Evolutionary conservation across 2,113 vertebrate species (phyloP).

Genomic region (Scytalopus superciliaris): DNA sequence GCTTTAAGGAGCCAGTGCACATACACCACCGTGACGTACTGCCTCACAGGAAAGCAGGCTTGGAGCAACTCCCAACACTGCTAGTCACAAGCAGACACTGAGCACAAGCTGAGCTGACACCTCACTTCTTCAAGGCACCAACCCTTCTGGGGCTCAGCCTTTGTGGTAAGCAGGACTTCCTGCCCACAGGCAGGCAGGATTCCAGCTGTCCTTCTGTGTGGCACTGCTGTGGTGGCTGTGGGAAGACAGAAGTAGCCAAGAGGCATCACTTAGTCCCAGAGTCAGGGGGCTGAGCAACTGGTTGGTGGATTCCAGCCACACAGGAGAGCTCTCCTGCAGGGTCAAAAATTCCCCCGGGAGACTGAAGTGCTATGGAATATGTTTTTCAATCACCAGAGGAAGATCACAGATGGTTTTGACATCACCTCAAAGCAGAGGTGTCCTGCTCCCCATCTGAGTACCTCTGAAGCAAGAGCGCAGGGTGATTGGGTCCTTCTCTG

Average conservation of each 20-base stretch:
- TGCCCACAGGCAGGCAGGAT: background rate
- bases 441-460: background rate
- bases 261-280: background rate
- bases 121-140: background rate
- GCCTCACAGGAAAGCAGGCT: background rate
- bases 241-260: background rate
- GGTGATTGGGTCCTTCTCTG: background rate
- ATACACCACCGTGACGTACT: background rate
- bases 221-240: background rate
- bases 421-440: background rate
- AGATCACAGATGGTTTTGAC: background rate
- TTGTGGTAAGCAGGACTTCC: background rate
- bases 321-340: background rate
- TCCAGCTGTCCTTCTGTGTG: background rate
- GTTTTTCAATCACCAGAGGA: background rate
- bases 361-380: background rate
- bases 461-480: background rate
- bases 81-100: background rate
- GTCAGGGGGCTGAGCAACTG: background rate
- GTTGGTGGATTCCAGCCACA: background rate
- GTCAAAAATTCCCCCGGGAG: background rate
- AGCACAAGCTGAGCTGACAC: fast-evolving
- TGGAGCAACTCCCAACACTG: background rate
- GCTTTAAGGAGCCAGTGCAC: background rate
- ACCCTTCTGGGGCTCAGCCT: background rate